phyloP scores from a whole-genome alignment of 1,140 invertebrate species.

The Aphelinus atriplicis region DNA sequence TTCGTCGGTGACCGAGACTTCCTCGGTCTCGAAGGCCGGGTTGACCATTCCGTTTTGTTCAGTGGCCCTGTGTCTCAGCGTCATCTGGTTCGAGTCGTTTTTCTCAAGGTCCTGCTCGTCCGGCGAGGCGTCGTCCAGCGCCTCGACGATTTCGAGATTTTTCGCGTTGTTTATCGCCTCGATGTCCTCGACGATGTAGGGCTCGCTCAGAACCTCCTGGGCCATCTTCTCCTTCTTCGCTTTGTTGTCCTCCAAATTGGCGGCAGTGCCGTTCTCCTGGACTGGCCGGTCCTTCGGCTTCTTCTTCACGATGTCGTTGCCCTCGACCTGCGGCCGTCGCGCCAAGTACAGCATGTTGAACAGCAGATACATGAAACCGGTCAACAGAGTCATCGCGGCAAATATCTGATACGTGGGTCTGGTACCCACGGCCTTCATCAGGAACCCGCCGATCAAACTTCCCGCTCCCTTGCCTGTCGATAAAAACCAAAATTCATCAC shows the following conservation, averaged over 20 bases:
- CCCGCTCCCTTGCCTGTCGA: conserved; percentile 78
- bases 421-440: conserved; percentile 80
- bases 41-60: conserved; percentile 65
- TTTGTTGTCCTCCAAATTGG: conserved; percentile 31
- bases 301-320: conserved; percentile 68
- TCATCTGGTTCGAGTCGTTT: conserved; percentile 42
- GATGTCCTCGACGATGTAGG: conserved; percentile 29
- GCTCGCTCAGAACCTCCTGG: conserved; percentile 27
- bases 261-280: conserved; percentile 40
- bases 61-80: conserved; percentile 50
- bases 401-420: conserved; percentile 80
- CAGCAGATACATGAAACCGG: conserved; percentile 75
- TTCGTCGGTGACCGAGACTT: conserved; percentile 44
- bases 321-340: conserved; percentile 64
- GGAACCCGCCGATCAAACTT: conserved; percentile 79
- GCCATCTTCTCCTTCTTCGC: conserved; percentile 30
- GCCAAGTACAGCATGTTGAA: conserved; percentile 76
- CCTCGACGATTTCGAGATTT: conserved; percentile 56
- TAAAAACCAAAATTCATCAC: background rate
- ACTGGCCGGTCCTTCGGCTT: conserved; percentile 54
- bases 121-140: background rate
- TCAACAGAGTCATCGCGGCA: conserved; percentile 70
- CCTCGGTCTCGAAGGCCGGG: conserved; percentile 60
- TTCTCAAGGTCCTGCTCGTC: conserved; percentile 35
- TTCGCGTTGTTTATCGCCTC: conserved; percentile 52